Evolutionary conservation across 2,113 vertebrate genomes (phyloP), one percentile per base, ranked within the genome.

Genomic region (Saguinus midas): DNA sequence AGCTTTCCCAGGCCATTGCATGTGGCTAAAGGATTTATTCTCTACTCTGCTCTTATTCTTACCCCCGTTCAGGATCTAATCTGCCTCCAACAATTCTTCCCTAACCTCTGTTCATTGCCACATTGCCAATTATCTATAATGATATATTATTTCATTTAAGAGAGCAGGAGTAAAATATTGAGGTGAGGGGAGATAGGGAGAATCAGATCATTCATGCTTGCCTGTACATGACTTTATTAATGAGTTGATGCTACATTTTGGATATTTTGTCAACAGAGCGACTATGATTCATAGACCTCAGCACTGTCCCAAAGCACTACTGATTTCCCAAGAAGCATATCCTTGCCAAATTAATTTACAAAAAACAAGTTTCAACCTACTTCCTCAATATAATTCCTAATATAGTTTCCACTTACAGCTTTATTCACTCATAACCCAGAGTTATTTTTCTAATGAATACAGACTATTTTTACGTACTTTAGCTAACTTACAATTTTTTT

Each of bases 261-360:
- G 48, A 40, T 95, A 91, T 89, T 96, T 94, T 91, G 68, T 96
- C 78, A 96, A 92, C 76, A 96, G 14, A 58, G 29, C 27, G 6
- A 64, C 18, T 68, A 25, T 97, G 72, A 97, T 40, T 97, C 66
- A 86, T 64, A 92, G 11, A 27, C 61, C 48, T 90, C 37, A 91
- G n/a, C 57, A 40, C 52, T 61, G 3, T 93, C 88, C 50, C 78
- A 79, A 96, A 96, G 70, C 52, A 64, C 10, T 87, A 20, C 16
- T 95, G 1, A 29, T 76, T 92, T 96, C 66, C 48, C 40, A 94
- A 80, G 55, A 72, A 96, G 18, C 29, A 66, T 25, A 61, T 68
- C 18, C 0, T 10, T 97, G 72, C 66, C 80, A 94, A 96, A 66
- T 79, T 85, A 96, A 95, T 90, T 92, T 92, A 70, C 29, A 94